Evolutionary conservation across 2,888 invertebrate genomes (phyloP), one percentile per base, ranked within the genome.

Genomic region (Seira ritae): DNA sequence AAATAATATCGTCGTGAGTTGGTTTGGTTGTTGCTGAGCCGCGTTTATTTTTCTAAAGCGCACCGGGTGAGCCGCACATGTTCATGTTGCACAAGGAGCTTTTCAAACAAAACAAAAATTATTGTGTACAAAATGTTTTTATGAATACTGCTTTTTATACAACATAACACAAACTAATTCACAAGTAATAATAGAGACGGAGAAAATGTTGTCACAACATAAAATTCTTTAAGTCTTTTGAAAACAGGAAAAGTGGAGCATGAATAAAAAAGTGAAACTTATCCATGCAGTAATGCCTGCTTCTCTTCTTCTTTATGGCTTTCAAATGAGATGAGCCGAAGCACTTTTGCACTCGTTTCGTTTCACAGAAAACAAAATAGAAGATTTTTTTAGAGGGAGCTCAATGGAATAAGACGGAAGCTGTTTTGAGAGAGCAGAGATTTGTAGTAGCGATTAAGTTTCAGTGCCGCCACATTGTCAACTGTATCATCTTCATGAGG

Each of bases 401-500:
- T 42, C 42, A 42, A 42, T 42, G 42, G 42, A 42, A 8, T 42
- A 42, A 8, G 42, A 42, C 42, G 42, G 42, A 42, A 42, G 42
- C 74, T 65, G 62, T 70, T 12, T 31, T 66, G 10, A 22, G n/a
- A n/a, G n/a, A n/a, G n/a, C n/a, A n/a, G 72, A 82, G 82, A 82
- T 82, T 82, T 82, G 82, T 82, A 77, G 76, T n/a, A 62, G 72
- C 76, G 82, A 82, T 82, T 82, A 82, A 72, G 55, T 82, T 82
- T 82, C 82, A 82, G 76, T 82, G 65, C 81, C 81, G 82, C 82
- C 72, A 72, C 77, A 67, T 77, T 77, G 77, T 77, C 82, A 82
- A 82, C 82, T 82, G 82, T 82, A 82, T 82, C 82, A 82, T 70
- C 82, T 82, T 77, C 37, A 69, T 76, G 17, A 31, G 65, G 19